Base-by-base conservation (phyloP, 1,140 invertebrate genomes). In the Drosophila mauritiana region DNA sequence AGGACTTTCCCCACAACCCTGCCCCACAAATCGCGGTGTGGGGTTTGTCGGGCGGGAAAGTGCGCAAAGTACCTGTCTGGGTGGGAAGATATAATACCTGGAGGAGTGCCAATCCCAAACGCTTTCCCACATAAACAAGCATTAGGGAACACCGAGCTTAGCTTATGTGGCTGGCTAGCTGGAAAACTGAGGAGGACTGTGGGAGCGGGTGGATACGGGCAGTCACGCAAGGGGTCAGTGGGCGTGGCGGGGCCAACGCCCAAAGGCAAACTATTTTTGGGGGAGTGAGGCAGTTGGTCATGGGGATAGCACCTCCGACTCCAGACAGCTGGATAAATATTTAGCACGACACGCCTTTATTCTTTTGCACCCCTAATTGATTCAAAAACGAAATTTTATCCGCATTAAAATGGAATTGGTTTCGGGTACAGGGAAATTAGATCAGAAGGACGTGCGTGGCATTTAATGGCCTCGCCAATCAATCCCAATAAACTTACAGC, bases 341-440 rank as follows among this genome's bases (percentile, higher is more conserved):
- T 75, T 70, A 59, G 65, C 62, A 48, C 61, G 65, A 20, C 57
- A 65, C 65, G 76, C 80, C 75, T 40, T 46, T 40, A 22, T 13
- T 20, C 45, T 64, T 62, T 73, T 43, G 25, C 53, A 55, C 72
- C 67, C 76, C 69, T 84, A 84, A 84, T 84, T 84, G 80, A 84
- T 77, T 85, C 49, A 59, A 73, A 80, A 63, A 73, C 68, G 62
- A 64, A 85, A 84, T 84, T 80, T 49, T 64, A 84, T 80, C 73
- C 67, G 64, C 79, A 77, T 73, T 84, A 65, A 40, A 72, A 55
- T 67, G 73, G 36, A 53, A 68, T 68, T 68, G 45, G 59, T 22
- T 43, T 55, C 54, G 73, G 61, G 55, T 58, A 40, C 54, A 61
- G n/a, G 31, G 27, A 48, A 74, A 31, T 63, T 51, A 39, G 48